These are phyloP conservation scores for Lampropteryx suffumata DNA, from an alignment of 2,888 invertebrate species.

Conservation along the genomic window DNA sequence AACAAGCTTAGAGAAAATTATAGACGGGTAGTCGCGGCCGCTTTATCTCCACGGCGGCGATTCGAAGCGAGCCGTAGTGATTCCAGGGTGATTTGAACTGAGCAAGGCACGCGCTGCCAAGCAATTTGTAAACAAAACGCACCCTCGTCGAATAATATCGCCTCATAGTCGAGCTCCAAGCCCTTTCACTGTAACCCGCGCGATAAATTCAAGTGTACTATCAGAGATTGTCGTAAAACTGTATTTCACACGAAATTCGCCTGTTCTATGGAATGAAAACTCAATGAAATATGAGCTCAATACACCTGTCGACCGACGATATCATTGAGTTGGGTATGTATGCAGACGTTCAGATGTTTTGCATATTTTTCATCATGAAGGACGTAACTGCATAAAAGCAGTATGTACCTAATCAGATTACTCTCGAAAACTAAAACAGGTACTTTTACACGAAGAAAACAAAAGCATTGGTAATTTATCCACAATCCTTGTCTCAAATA, in stretches of 20 bases:
- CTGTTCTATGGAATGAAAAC: constrained; percentile 27
- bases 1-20: constrained; percentile 69
- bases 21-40: constrained; percentile 57
- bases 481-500: too few relatives aligned
- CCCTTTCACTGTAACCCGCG: constrained; percentile 58
- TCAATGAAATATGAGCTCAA: constrained; percentile 23
- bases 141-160: constrained; percentile 69
- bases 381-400: too few relatives aligned
- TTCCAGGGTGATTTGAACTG: constrained; percentile 53
- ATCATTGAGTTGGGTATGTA: background rate
- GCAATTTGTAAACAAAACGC: constrained; percentile 80
- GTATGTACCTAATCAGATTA: too few relatives aligned
- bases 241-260: constrained; percentile 40
- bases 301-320: constrained; percentile 11
- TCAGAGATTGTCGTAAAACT: constrained; percentile 61
- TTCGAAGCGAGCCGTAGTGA: constrained; percentile 39
- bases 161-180: constrained; percentile 53
- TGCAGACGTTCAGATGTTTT: background rate
- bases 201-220: constrained; percentile 66
- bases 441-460: too few relatives aligned
- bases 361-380: background rate
- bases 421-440: too few relatives aligned
- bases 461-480: too few relatives aligned
- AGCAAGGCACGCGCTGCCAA: constrained; percentile 64
- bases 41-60: constrained; percentile 49